Percentiles rank a stretch among this genome's conserved stretches.
phyloP scores from a whole-genome alignment of 2,888 invertebrate genomes.

The Ornithoptera priamus region DNA sequence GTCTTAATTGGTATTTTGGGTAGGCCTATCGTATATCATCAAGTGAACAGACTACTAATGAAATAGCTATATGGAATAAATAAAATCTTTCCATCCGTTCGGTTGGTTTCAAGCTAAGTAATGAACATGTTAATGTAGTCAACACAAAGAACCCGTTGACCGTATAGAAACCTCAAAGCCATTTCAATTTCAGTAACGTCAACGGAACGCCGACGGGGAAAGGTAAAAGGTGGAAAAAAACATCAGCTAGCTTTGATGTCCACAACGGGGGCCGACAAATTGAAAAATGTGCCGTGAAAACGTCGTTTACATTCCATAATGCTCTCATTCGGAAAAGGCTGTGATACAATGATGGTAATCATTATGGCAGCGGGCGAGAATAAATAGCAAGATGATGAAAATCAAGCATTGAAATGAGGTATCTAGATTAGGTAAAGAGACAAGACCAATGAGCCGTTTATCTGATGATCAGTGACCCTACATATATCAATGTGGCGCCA shows the following conservation, averaged over 20 bases:
- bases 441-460: no score
- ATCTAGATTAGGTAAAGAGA: no score
- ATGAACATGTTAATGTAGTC: conserved; percentile 11
- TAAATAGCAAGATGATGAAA: no score
- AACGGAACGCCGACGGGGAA: neutral
- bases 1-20: no score
- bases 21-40: no score
- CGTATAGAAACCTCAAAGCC: conserved; percentile 11
- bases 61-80: neutral
- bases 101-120: neutral
- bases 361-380: neutral
- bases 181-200: conserved; percentile 18
- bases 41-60: no score
- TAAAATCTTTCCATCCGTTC: neutral
- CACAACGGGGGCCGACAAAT: conserved; percentile 4
- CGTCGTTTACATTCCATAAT: neutral
- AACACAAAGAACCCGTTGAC: conserved; percentile 15
- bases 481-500: no score
- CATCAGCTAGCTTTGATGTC: conserved; percentile 14
- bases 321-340: neutral
- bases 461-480: no score
- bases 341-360: neutral
- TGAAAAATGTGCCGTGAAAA: conserved; percentile 15
- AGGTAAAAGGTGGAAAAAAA: conserved; percentile 24
- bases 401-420: no score